phyloP scores from a whole-genome alignment of 2,797 vertebrate species.

The Rhyacichthys aspro region DNA sequence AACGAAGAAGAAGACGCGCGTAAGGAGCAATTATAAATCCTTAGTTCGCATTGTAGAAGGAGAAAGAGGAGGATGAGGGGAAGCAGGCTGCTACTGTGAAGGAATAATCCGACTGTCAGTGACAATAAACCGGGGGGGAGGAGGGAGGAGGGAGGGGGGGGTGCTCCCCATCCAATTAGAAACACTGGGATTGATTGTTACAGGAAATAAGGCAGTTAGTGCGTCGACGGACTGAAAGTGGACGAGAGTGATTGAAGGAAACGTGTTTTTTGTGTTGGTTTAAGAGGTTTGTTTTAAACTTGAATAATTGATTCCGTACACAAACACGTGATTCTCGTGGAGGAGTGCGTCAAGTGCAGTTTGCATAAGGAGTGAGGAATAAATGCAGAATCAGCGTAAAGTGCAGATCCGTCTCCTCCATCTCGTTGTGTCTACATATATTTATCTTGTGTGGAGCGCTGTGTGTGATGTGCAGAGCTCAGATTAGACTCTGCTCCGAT shows the following conservation, averaged over 20 bases:
- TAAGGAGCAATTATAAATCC: slow-evolving; percentile 57
- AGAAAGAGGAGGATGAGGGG: slow-evolving; percentile 19
- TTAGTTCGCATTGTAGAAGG: slow-evolving; percentile 65
- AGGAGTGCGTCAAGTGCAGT: not conserved
- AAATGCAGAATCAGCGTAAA: not conserved
- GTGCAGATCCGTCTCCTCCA: not conserved
- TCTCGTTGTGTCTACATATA: not conserved
- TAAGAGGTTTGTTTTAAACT: not conserved
- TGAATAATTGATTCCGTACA: not conserved
- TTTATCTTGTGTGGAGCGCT: not conserved
- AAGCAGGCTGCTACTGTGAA: slow-evolving; percentile 49
- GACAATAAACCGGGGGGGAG: slow-evolving; percentile 57
- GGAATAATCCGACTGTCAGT: slow-evolving; percentile 67
- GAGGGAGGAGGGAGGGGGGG: slow-evolving; percentile 1
- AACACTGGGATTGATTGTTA: slow-evolving; percentile 50
- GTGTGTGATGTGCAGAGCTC: not conserved
- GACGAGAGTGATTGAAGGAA: not conserved
- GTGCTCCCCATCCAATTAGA: slow-evolving; percentile 57
- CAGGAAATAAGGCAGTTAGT: slow-evolving; percentile 43
- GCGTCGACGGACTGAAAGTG: not conserved
- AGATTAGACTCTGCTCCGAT: not conserved
- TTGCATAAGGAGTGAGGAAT: not conserved
- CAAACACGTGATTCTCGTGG: not conserved
- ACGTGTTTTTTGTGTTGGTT: too few species aligned
- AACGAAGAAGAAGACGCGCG: not conserved